Evolutionary conservation across 2,797 vertebrate species (phyloP).

Genomic region (Peromyscus nudipes): DNA sequence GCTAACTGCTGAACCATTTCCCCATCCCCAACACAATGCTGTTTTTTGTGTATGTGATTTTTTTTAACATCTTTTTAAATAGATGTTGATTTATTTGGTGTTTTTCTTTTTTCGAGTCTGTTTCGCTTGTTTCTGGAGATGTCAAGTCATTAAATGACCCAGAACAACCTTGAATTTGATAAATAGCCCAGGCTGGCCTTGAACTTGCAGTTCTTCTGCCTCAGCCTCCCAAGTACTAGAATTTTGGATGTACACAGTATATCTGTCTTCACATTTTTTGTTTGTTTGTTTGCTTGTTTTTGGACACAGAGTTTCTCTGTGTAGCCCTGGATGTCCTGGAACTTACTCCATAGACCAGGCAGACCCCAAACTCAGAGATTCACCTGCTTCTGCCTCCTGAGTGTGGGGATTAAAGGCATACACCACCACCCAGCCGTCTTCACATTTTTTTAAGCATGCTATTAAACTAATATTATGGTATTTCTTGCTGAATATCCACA

Average conservation of each 20-base stretch:
- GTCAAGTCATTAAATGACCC: not conserved
- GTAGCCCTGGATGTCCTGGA: not conserved
- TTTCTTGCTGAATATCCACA: not conserved
- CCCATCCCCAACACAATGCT: not conserved
- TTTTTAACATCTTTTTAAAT: conserved; percentile 32
- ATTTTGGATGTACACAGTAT: not conserved
- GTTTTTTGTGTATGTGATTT: not conserved
- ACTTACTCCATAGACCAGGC: not conserved
- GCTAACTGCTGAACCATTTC: not conserved
- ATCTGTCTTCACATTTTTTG: not conserved
- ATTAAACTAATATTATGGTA: conserved; percentile 7
- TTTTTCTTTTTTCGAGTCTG: not conserved
- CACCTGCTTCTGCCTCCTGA: not conserved
- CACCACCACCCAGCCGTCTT: not conserved
- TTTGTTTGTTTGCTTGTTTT: not conserved
- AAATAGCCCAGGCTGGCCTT: not conserved
- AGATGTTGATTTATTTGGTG: not conserved
- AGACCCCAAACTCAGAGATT: not conserved
- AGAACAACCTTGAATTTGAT: not conserved
- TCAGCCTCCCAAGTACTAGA: not conserved
- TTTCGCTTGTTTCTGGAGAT: not conserved
- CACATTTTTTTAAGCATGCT: not conserved
- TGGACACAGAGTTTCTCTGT: not conserved
- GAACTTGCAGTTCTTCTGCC: not conserved
- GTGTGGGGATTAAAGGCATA: not conserved